Evolutionary conservation across 1,140 invertebrate species (phyloP).

Genomic region (Palaemon carinicauda): DNA sequence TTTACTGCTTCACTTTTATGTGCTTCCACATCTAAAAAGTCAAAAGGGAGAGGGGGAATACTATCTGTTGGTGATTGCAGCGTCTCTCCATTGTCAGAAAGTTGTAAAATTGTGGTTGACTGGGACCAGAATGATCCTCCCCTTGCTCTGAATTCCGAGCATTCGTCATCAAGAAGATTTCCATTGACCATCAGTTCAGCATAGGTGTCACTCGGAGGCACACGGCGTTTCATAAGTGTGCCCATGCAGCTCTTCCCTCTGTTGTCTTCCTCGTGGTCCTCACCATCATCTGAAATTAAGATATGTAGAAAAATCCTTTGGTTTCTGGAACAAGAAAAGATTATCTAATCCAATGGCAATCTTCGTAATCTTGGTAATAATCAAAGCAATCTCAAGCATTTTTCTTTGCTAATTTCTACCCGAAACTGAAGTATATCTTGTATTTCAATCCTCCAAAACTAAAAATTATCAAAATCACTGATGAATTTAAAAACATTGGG

Average conservation of each 20-base stretch:
- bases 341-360: neutral
- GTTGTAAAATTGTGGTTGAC: conserved; percentile 13
- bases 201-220: neutral
- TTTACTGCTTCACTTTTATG: neutral
- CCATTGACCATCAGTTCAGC: neutral
- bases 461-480: no score
- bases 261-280: neutral
- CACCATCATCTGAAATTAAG: neutral
- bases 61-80: neutral
- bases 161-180: neutral
- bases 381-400: no score
- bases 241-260: conserved; percentile 7
- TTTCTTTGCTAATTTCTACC: no score
- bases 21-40: neutral
- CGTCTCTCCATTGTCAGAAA: neutral
- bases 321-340: neutral
- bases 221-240: conserved; percentile 12
- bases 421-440: no score
- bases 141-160: neutral
- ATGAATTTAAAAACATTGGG: no score
- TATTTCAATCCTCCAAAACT: no score
- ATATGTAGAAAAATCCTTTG: neutral
- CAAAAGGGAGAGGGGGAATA: neutral
- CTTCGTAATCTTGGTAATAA: neutral
- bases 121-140: conserved; percentile 34